Conservation (phyloP, 2,888 invertebrate genomes). For the Nycteola revayana region DNA sequence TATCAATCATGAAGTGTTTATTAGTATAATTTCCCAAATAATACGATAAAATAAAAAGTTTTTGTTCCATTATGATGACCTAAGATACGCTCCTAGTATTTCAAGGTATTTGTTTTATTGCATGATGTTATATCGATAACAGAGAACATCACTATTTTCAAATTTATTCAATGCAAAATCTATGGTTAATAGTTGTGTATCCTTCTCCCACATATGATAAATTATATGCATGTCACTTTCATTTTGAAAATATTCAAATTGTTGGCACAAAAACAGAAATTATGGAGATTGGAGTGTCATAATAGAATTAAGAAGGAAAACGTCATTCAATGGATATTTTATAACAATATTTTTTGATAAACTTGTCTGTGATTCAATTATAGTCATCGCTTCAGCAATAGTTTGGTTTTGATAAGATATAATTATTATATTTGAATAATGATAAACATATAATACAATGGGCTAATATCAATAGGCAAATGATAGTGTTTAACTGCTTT, state of each 20-base stretch:
- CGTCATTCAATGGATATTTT: slow-evolving; percentile 14
- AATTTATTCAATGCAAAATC: too few relatives aligned
- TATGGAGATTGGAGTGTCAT: too few relatives aligned
- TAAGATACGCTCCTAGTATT: too few relatives aligned
- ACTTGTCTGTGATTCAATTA: slow-evolving; percentile 27
- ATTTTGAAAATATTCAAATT: slow-evolving; percentile 5
- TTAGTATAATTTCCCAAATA: too few relatives aligned
- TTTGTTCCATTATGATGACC: too few relatives aligned
- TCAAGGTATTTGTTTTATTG: too few relatives aligned
- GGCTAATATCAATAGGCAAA: slow-evolving; percentile 49
- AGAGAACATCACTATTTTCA: too few relatives aligned
- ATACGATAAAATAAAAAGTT: too few relatives aligned
- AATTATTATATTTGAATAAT: slow-evolving; percentile 54
- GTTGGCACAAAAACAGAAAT: slow-evolving; percentile 3
- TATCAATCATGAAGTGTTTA: too few relatives aligned
- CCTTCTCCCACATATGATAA: background rate
- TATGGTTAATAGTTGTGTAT: too few relatives aligned
- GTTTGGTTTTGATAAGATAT: slow-evolving; percentile 29
- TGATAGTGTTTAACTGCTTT: slow-evolving; percentile 31
- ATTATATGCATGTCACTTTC: background rate
- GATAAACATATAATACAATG: slow-evolving; percentile 59
- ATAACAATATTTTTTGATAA: slow-evolving; percentile 15
- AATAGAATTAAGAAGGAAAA: slow-evolving; percentile 4
- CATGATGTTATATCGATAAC: too few relatives aligned
- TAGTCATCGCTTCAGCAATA: slow-evolving; percentile 13